Base-by-base conservation (phyloP, 2,888 invertebrate species). In the Silvanus unidentatus region DNA sequence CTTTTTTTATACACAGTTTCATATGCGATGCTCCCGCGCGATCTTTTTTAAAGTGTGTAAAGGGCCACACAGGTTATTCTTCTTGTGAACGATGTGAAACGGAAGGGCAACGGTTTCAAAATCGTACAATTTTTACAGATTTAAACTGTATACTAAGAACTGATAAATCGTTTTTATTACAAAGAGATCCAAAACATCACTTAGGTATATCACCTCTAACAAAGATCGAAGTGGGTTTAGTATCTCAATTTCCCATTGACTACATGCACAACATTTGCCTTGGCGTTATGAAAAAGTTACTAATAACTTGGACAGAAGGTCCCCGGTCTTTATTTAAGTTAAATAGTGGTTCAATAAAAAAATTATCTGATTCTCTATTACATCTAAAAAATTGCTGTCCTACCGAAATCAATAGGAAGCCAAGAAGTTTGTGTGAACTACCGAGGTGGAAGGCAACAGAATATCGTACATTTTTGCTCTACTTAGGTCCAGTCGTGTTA, bases 11-110 rank as follows among this genome's bases (percentile, higher is more conserved):
- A 16, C 35, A 39, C 39, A 42, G 47, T 29, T 48, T 57, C 39
- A 27, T 48, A 40, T 57, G 57, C 42, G 57, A 57, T 45, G 46
- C 49, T 30, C 55, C 52, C 11, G 54, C 57, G 11, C 37, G 48
- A 40, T 16, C 50, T 8, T 55, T 44, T 36, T 35, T 57, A 15
- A 54, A 55, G 43, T 42, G 44, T 39, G 43, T 49, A 22, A 52
- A 53, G 42, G 30, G 34, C 14, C 49, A 51, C 39, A 43, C 40
- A 13, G 53, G 49, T 14, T 55, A 49, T 44, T 51, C 39, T 39
- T 47, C 49, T 13, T 55, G 57, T 40, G 49, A 54, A 15, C 55
- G 48, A 44, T 57, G 54, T 40, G 36, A 14, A 13, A 46, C 40
- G 36, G 32, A 44, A 15, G 52, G 44, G 9, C 13, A 37, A 16